Conservation (phyloP, 2,888 invertebrate genomes). For the Flexamia atlantica region DNA sequence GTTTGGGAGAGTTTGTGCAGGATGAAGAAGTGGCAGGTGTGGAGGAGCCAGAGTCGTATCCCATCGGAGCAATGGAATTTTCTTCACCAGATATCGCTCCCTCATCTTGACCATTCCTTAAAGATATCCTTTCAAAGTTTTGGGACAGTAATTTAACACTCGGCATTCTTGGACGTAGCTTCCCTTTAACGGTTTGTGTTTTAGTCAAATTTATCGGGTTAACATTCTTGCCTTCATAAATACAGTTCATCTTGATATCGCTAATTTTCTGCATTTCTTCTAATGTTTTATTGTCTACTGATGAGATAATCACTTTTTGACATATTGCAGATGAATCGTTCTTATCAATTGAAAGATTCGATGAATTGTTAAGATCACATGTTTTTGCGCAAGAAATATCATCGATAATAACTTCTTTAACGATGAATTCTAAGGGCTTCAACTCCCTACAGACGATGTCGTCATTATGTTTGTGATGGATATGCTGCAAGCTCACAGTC, state of each 20-base stretch:
- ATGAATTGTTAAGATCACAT: constrained; percentile 49
- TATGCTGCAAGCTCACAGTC: constrained; percentile 13
- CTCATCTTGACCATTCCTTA: constrained; percentile 64
- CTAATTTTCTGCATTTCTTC: constrained; percentile 50
- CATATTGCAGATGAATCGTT: constrained; percentile 44
- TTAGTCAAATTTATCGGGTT: constrained; percentile 45
- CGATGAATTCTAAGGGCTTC: constrained; percentile 58
- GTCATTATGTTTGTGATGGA: constrained; percentile 48
- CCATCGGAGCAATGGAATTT: constrained; percentile 49
- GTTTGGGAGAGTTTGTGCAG: constrained; percentile 81
- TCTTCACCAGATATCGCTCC: constrained; percentile 64
- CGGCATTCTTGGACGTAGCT: constrained; percentile 63
- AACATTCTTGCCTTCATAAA: constrained; percentile 35
- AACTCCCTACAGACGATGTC: constrained; percentile 55
- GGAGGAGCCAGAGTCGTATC: constrained; percentile 75
- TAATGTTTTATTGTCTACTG: constrained; percentile 44
- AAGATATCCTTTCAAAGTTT: constrained; percentile 71
- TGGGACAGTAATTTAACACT: constrained; percentile 69
- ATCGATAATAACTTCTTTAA: constrained; percentile 60
- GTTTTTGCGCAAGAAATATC: constrained; percentile 54
- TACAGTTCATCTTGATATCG: constrained; percentile 32
- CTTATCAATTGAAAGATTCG: constrained; percentile 45
- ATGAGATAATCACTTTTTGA: constrained; percentile 44
- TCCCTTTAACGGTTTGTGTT: constrained; percentile 46
- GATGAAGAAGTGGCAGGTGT: constrained; percentile 79